A percentile compares a stretch with the other conserved stretches of the same genome.
phyloP scores from a whole-genome alignment of 2,797 vertebrate species.

The Darevskia nairensis region DNA sequence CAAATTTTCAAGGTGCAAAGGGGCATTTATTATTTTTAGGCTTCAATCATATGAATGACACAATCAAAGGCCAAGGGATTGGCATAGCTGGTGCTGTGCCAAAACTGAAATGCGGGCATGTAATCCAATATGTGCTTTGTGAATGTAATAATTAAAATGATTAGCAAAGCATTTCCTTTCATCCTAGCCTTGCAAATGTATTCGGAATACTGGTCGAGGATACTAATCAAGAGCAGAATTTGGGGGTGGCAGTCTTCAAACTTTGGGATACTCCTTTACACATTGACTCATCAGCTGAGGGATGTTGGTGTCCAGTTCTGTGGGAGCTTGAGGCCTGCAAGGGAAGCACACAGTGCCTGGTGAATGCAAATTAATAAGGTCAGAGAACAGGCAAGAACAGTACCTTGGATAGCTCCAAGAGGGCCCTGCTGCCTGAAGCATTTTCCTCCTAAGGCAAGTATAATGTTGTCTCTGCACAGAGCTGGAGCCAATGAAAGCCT shows the following conservation, averaged over 20 bases:
- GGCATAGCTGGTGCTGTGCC: neutral
- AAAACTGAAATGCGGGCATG: conserved; percentile 18
- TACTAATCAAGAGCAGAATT: neutral
- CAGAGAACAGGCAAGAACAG: too few species aligned
- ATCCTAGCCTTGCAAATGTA: neutral
- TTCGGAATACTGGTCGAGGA: neutral
- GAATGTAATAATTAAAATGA: neutral
- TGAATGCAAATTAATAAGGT: too few species aligned
- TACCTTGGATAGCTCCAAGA: too few species aligned
- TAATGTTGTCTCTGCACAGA: too few species aligned
- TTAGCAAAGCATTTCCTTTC: neutral
- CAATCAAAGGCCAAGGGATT: conserved; percentile 28
- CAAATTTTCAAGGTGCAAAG: conserved; percentile 43
- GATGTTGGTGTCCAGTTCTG: too few species aligned
- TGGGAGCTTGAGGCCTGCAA: too few species aligned
- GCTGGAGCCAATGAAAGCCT: too few species aligned
- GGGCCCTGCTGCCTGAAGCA: too few species aligned
- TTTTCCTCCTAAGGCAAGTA: too few species aligned
- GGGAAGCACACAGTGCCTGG: too few species aligned
- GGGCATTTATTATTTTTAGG: conserved; percentile 37
- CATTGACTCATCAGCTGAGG: neutral
- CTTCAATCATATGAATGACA: conserved; percentile 24
- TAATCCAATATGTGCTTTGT: conserved; percentile 33
- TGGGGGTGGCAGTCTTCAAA: neutral
- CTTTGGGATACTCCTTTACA: neutral